Conservation (phyloP, 2,113 vertebrate genomes). For the Micromys minutus region DNA sequence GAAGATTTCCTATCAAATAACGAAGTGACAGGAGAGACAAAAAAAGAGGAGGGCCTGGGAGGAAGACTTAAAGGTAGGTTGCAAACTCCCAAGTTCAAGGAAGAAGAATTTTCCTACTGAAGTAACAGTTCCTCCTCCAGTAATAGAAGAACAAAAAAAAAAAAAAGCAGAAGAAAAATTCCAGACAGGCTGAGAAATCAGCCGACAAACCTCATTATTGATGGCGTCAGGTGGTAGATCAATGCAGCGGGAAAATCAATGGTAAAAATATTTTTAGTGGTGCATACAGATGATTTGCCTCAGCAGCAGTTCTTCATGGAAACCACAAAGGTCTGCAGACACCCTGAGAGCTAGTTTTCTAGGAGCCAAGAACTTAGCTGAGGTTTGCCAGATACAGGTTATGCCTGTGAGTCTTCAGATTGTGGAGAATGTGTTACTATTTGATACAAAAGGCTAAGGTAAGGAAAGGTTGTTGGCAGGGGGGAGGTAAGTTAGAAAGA, state of each 20-base stretch:
- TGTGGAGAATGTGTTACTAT: background rate
- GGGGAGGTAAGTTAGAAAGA: background rate
- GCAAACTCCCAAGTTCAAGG: slow-evolving; percentile 51
- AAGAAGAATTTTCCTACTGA: slow-evolving; percentile 59
- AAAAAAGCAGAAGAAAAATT: background rate
- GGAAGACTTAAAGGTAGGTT: background rate
- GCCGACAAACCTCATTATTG: slow-evolving; percentile 81
- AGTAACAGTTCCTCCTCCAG: background rate
- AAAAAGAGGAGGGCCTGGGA: background rate
- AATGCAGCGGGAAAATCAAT: slow-evolving; percentile 81
- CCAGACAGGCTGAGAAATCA: slow-evolving; percentile 77
- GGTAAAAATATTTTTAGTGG: slow-evolving; percentile 81
- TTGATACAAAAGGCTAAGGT: background rate
- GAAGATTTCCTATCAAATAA: slow-evolving; percentile 58
- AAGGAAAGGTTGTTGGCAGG: background rate
- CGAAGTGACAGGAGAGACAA: slow-evolving; percentile 20
- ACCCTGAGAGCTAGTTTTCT: background rate
- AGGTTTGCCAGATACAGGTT: slow-evolving; percentile 34
- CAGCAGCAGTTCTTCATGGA: slow-evolving; percentile 67
- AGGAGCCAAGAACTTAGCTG: background rate
- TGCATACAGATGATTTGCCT: slow-evolving; percentile 76
- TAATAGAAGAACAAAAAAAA: background rate
- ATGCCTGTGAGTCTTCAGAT: background rate
- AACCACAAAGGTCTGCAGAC: slow-evolving; percentile 64
- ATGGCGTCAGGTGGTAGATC: slow-evolving; percentile 81